A percentile compares a stretch with the other conserved stretches of the same genome.
These are phyloP conservation scores for Palythoa heliodiscus DNA, from an alignment of 92 coral and sea anemone species.

Conservation along the genomic window DNA sequence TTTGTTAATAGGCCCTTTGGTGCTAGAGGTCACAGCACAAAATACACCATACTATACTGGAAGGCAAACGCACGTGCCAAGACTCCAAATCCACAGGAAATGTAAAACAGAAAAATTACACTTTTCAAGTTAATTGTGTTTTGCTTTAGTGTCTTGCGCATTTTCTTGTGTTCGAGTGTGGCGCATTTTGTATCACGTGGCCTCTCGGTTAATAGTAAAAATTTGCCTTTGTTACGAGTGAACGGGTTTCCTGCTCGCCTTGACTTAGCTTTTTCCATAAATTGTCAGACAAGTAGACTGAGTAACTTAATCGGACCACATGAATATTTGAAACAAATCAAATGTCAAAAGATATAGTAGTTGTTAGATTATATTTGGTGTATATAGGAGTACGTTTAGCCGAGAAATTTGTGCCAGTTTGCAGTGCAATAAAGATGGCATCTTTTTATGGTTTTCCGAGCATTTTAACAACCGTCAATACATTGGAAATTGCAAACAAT, in stretches of 20 bases:
- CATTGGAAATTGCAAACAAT: background rate
- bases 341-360: background rate
- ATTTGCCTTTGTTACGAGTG: background rate
- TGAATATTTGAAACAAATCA: no score
- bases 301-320: background rate
- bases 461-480: background rate
- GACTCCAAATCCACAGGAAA: no score
- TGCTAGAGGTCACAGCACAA: no score
- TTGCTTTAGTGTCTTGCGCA: no score
- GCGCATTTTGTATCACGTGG: no score
- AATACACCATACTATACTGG: no score
- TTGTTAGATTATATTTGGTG: background rate
- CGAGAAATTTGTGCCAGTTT: slow-evolving; percentile 30
- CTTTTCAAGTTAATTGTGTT: no score
- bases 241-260: background rate
- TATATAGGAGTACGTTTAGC: slow-evolving; percentile 11
- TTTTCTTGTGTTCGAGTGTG: no score
- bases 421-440: slow-evolving; percentile 40
- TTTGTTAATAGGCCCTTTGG: no score
- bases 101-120: no score
- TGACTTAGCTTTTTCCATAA: background rate
- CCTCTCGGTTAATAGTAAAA: no score
- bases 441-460: slow-evolving; percentile 20
- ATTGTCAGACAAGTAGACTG: background rate
- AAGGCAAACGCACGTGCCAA: no score